Conservation (phyloP, 1,140 invertebrate species). For the Eriocheir sinensis region DNA sequence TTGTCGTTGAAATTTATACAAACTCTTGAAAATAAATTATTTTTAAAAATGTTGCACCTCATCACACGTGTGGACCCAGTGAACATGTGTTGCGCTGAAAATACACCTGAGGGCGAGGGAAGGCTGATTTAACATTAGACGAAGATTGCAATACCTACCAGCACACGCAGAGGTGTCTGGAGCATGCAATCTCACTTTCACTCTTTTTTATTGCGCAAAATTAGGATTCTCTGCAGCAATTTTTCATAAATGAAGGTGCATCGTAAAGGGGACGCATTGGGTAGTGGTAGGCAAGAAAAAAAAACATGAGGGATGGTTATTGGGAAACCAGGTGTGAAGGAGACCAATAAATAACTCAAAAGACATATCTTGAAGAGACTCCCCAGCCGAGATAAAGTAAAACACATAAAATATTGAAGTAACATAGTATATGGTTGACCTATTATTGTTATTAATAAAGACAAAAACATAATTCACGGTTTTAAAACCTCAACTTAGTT, state of each 20-base stretch:
- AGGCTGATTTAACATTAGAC: constrained; percentile 16
- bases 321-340: neutral
- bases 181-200: constrained; percentile 15
- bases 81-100: neutral
- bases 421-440: too few species aligned
- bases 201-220: constrained; percentile 25
- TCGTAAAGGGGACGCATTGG: neutral
- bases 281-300: neutral
- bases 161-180: neutral
- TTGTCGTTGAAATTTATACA: too few species aligned
- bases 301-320: neutral
- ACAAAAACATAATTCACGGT: too few species aligned
- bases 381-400: too few species aligned
- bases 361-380: too few species aligned
- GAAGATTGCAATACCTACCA: neutral
- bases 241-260: neutral
- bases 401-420: too few species aligned
- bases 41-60: too few species aligned
- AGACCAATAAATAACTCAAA: neutral
- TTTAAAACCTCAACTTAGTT: too few species aligned
- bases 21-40: too few species aligned
- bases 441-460: too few species aligned
- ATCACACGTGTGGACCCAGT: too few species aligned
- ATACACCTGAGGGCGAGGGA: neutral
- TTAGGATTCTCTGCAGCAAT: constrained; percentile 13